phyloP scores from a whole-genome alignment of 2,797 vertebrate genomes.

The Fringilla coelebs region DNA sequence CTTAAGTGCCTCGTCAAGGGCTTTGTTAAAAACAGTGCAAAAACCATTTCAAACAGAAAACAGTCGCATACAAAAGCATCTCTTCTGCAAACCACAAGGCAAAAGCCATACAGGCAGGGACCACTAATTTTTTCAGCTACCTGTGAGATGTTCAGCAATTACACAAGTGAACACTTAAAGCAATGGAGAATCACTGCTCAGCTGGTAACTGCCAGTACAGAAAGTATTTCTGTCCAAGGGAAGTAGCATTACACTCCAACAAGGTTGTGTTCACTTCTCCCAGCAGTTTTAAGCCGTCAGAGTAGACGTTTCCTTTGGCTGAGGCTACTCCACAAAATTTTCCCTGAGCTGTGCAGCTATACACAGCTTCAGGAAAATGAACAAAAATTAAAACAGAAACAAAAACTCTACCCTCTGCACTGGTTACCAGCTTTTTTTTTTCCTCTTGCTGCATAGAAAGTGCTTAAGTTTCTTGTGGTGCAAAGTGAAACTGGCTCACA shows the following conservation, averaged over 20 bases:
- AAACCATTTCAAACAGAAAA: slow-evolving; percentile 68
- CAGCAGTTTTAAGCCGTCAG: not conserved
- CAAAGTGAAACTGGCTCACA: slow-evolving; percentile 28
- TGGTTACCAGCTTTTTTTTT: not conserved
- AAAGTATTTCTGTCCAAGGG: not conserved
- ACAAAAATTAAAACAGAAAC: not conserved
- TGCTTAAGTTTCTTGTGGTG: not conserved
- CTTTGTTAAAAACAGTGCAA: slow-evolving; percentile 78
- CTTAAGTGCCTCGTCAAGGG: slow-evolving; percentile 93
- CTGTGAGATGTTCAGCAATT: not conserved
- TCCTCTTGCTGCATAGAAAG: not conserved
- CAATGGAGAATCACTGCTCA: not conserved
- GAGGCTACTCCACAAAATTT: not conserved
- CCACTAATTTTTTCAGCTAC: not conserved
- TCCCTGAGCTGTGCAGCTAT: not conserved
- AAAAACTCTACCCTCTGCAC: not conserved
- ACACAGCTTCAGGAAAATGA: not conserved
- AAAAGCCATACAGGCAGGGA: slow-evolving; percentile 4
- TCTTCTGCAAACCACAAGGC: slow-evolving; percentile 36
- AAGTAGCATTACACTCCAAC: not conserved
- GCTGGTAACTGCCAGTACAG: not conserved
- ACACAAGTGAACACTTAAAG: not conserved
- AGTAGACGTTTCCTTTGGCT: not conserved
- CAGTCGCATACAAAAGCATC: slow-evolving; percentile 39
- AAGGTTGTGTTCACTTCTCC: not conserved